Base-by-base conservation (phyloP, 1,140 invertebrate species). In the Gonatopus flavifemur region DNA sequence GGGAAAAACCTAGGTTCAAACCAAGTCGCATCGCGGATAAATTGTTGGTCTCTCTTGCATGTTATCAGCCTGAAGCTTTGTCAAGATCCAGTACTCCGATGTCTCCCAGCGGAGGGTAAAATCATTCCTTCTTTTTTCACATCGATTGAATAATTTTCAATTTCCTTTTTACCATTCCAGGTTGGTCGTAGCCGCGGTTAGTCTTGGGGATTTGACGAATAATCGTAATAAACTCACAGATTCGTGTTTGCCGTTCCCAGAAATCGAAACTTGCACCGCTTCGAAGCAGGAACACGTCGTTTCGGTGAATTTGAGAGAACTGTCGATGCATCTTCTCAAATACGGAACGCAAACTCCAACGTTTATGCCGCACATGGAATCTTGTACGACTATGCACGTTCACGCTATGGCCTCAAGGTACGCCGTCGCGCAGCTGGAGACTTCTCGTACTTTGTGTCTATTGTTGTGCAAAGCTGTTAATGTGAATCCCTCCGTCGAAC, bases 221-320 rank as follows among this genome's bases (percentile, higher is more conserved):
- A 66, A 61, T 55, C 64, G 76, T 8, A 70, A 67, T 36, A 78
- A 76, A 44, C 60, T 74, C 18, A 54, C 67, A 10, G 72, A 76
- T 7, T 69, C 67, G 0, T 63, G 57, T 41, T 72, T 93, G 49
- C 90, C 90, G 0, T 93, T 93, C 70, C 79, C 86, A 33, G 90
- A 93, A 69, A 80, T 86, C n/a, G 90, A 93, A 72, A 88, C 84
- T 20, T 91, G 89, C 61, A 91, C 90, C 3, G 90, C 90, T 9
- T 91, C 88, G 53, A 89, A 90, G 60, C 89, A 92, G 65, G 90
- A 93, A 59, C 89, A 93, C 70, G 84, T 93, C 25, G 88, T 91
- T 3, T 90, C 89, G 1, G 90, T 91, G 82, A 92, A 91, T 76
- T 78, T 92, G 19, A 82, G 89, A 0, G 89, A 91, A 66, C 74